Evolutionary conservation across 2,113 vertebrate genomes (phyloP).

Genomic region (Anseranas semipalmata): DNA sequence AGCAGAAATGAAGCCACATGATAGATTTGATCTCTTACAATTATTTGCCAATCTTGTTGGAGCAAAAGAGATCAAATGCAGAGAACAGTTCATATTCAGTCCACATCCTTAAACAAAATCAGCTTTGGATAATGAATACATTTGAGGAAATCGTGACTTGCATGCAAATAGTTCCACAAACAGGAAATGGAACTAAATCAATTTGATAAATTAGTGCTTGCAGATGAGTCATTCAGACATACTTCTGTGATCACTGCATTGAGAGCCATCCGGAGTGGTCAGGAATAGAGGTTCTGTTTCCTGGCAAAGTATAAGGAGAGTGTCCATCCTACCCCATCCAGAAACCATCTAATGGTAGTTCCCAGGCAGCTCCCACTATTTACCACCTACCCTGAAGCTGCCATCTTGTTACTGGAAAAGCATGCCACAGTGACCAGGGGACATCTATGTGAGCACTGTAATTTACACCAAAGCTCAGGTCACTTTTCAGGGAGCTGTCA

Average conservation of each 20-base stretch:
- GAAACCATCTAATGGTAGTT: background rate
- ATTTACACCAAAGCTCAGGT: background rate
- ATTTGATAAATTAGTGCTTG: constrained; percentile 40
- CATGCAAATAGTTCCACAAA: background rate
- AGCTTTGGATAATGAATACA: constrained; percentile 1
- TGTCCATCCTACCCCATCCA: no score
- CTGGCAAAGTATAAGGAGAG: background rate
- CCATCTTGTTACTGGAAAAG: background rate
- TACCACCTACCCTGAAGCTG: background rate
- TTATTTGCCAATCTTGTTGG: background rate
- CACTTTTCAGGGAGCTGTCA: background rate
- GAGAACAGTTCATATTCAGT: background rate
- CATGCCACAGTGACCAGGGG: background rate
- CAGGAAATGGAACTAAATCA: constrained; percentile 44
- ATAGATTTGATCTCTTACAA: background rate
- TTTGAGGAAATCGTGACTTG: constrained; percentile 28
- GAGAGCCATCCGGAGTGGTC: background rate
- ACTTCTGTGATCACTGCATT: background rate
- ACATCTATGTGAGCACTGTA: background rate
- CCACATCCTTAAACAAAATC: constrained; percentile 15
- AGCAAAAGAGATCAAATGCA: background rate
- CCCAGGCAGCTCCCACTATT: background rate
- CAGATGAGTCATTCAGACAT: background rate
- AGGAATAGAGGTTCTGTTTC: background rate
- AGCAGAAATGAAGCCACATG: background rate